Percentiles rank a stretch among this genome's conserved stretches.
phyloP scores from a whole-genome alignment of 2,113 vertebrate genomes.

The Hydropotes inermis region DNA sequence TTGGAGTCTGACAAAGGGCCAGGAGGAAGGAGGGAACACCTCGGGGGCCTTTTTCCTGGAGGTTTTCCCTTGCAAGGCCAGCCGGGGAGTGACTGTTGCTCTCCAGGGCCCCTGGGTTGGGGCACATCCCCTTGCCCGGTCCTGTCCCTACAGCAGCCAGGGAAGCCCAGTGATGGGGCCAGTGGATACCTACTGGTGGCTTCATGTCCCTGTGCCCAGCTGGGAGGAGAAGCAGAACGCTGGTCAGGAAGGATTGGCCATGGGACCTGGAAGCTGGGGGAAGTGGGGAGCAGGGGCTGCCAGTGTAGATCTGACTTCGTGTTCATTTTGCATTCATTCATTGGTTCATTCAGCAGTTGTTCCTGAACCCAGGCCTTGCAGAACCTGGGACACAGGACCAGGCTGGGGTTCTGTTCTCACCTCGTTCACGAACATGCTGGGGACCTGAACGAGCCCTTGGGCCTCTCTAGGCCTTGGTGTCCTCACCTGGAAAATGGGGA shows the following conservation, averaged over 20 bases:
- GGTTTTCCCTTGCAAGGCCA: background rate
- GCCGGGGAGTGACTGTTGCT: background rate
- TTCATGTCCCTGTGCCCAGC: fast-evolving
- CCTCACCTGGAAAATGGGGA: background rate
- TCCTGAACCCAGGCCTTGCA: background rate
- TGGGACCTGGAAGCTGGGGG: background rate
- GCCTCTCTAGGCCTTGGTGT: background rate
- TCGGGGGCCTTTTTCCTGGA: background rate
- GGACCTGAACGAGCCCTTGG: background rate
- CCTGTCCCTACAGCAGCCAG: background rate
- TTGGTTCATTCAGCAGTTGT: fast-evolving
- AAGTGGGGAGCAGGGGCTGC: background rate
- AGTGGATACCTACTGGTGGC: background rate
- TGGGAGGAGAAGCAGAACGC: background rate
- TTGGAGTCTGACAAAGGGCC: background rate
- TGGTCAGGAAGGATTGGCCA: fast-evolving
- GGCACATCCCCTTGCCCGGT: background rate
- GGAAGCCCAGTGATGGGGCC: no score
- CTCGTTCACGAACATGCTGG: fast-evolving
- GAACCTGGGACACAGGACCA: background rate
- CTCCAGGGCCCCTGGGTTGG: background rate
- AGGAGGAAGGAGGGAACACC: background rate
- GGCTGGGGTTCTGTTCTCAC: background rate
- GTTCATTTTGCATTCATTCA: background rate
- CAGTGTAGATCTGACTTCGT: fast-evolving